Percentiles rank a stretch among this genome's conserved stretches.
phyloP scores from a whole-genome alignment of 2,113 vertebrate species.

The Vulpes lagopus region DNA sequence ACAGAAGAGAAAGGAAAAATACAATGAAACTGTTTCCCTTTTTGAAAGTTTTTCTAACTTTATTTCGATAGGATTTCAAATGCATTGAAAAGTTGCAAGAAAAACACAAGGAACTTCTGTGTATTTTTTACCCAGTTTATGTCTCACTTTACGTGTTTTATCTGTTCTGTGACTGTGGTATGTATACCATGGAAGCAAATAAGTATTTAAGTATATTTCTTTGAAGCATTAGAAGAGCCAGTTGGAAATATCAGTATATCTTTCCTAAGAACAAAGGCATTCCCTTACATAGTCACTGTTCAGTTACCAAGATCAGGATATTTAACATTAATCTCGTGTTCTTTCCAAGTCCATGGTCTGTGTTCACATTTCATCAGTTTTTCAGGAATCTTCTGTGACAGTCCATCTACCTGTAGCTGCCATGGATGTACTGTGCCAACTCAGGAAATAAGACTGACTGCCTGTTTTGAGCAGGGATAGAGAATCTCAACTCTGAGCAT shows the following conservation, averaged over 20 bases:
- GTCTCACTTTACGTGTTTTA: not conserved
- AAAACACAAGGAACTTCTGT: not conserved
- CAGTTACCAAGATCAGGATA: not conserved
- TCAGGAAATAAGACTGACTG: too few species aligned
- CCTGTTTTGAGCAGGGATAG: too few species aligned
- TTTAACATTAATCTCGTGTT: not conserved
- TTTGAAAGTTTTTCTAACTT: not conserved
- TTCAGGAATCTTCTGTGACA: accelerated
- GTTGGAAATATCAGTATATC: too few species aligned
- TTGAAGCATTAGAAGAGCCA: not conserved
- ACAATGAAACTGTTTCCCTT: not conserved
- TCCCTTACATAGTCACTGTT: not conserved
- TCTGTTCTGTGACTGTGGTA: not conserved
- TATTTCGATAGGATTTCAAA: conserved; percentile 33
- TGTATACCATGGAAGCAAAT: accelerated
- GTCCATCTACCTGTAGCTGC: accelerated
- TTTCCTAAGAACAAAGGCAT: not conserved
- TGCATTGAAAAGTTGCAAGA: not conserved
- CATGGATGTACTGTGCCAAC: too few species aligned
- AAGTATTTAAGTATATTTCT: not conserved
- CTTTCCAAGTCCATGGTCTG: not conserved
- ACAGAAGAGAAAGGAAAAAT: not conserved
- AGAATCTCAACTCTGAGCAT: too few species aligned
- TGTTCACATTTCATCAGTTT: accelerated
- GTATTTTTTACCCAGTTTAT: not conserved